These are phyloP conservation scores for Venusia cambrica DNA, from an alignment of 2,888 invertebrate genomes.

Conservation along the genomic window DNA sequence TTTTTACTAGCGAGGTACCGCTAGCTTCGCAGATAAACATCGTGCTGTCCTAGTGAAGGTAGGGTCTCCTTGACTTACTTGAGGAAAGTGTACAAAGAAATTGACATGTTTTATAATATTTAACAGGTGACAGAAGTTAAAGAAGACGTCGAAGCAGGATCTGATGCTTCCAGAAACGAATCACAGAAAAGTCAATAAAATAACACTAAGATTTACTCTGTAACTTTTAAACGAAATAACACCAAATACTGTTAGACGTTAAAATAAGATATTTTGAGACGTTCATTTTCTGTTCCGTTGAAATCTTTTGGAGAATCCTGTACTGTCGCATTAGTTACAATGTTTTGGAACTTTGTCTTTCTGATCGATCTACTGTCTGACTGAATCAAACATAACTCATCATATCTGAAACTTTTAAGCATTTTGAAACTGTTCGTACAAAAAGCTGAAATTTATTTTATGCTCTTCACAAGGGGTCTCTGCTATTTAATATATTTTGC, in stretches of 20 bases:
- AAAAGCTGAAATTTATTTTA: conserved; percentile 9
- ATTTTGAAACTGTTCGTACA: conserved; percentile 3
- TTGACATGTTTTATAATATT: no score
- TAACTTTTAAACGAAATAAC: no score
- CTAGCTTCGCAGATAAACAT: conserved; percentile 28
- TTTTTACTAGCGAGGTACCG: no score
- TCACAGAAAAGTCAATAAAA: conserved; percentile 25
- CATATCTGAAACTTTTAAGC: conserved; percentile 14
- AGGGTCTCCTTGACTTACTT: no score
- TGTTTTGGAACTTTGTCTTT: conserved; percentile 20
- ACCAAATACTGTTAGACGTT: conserved; percentile 33
- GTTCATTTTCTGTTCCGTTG: conserved; percentile 21
- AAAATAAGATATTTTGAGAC: conserved; percentile 27
- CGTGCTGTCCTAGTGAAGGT: no score
- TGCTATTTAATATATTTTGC: conserved; percentile 9
- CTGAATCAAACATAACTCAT: conserved; percentile 13
- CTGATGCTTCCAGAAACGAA: conserved; percentile 34
- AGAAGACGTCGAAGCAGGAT: conserved; percentile 22
- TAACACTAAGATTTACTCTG: no score
- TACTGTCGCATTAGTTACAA: conserved; percentile 27
- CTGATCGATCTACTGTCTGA: conserved; percentile 17
- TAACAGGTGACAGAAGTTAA: no score
- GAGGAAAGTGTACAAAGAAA: no score
- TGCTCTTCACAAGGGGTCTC: background rate
- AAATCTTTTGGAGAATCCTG: conserved; percentile 25